Evolutionary conservation across 2,113 vertebrate species (phyloP).

Genomic region (Cyanocitta stelleri): DNA sequence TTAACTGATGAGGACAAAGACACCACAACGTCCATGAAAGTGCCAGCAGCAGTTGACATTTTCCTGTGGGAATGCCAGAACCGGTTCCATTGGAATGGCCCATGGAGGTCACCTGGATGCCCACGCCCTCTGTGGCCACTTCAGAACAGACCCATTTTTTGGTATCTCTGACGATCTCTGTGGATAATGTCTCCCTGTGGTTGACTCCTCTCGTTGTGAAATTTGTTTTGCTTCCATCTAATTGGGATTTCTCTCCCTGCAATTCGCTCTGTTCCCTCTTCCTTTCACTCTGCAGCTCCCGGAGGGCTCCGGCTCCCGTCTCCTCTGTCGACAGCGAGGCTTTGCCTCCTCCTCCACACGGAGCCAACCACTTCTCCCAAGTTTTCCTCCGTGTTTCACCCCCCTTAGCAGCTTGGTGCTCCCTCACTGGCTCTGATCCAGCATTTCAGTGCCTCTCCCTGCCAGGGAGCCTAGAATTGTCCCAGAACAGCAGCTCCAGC

Average conservation of each 20-base stretch:
- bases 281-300: neutral
- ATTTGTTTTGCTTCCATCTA: constrained; percentile 6
- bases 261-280: neutral
- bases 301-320: neutral
- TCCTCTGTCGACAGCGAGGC: neutral
- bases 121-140: neutral
- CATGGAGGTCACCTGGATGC: neutral
- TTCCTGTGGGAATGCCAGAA: neutral
- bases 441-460: neutral
- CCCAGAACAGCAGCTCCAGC: neutral
- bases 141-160: neutral
- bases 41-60: neutral
- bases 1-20: neutral
- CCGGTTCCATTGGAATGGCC: neutral
- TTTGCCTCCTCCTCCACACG: neutral
- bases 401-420: neutral
- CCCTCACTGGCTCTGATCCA: neutral
- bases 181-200: neutral
- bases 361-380: neutral
- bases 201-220: neutral
- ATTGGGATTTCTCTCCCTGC: neutral
- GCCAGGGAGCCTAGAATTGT: neutral
- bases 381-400: neutral
- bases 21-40: neutral
- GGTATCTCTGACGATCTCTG: neutral